Conservation (phyloP, 1,140 invertebrate species). For the Argopecten irradians region DNA sequence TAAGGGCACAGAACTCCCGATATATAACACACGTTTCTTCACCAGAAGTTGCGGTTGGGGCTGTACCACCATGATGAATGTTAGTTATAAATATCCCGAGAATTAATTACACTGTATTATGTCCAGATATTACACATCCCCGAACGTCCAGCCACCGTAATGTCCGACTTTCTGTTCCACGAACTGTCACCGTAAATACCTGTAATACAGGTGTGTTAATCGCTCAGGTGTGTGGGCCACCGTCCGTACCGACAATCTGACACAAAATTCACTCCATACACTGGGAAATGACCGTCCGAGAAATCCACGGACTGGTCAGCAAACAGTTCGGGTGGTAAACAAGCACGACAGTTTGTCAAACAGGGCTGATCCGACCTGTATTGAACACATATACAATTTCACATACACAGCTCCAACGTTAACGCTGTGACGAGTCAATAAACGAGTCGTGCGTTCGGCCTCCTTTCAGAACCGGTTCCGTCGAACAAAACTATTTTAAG, state of each 20-base stretch:
- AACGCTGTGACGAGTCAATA: slow-evolving; percentile 15
- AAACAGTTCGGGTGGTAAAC: background rate
- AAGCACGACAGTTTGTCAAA: background rate
- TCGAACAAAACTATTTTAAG: slow-evolving; percentile 7
- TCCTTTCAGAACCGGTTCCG: slow-evolving; percentile 19
- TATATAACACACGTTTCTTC: slow-evolving; percentile 94
- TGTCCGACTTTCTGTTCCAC: background rate
- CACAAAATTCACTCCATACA: background rate
- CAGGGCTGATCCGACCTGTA: background rate
- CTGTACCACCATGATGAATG: slow-evolving; percentile 61
- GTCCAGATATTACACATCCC: background rate
- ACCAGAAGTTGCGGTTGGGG: slow-evolving; percentile 54
- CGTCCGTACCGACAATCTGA: background rate
- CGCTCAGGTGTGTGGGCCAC: background rate
- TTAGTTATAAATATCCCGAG: background rate
- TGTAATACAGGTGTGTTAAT: background rate
- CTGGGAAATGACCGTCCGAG: background rate
- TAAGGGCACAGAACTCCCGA: slow-evolving; percentile 97
- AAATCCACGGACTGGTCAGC: background rate
- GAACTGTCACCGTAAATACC: background rate
- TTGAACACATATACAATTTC: slow-evolving; percentile 16
- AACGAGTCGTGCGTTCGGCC: background rate
- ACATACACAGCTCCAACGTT: background rate
- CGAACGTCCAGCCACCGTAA: background rate
- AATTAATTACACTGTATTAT: background rate